Evolutionary conservation across 1,140 invertebrate genomes (phyloP), one percentile per base, ranked within the genome.

Genomic region (Anastrepha obliqua): DNA sequence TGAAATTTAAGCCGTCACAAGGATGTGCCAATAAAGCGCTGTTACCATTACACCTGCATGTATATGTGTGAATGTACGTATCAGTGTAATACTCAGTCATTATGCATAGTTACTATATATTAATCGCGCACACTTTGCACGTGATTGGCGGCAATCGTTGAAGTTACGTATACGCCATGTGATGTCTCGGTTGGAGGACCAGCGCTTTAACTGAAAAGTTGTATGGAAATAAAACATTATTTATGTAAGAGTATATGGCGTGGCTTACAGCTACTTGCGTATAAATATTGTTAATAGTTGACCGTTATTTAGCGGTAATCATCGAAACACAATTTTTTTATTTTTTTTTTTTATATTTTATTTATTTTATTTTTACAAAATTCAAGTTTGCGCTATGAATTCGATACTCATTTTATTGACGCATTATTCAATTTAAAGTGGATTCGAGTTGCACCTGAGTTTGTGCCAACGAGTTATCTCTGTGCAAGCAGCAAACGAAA

Each of bases 161-260:
- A 67, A 29, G 65, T 67, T 67, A 67, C 65, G 65, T 67, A 67
- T 67, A 67, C 65, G 65, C 65, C 65, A 20, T 67, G 65, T 67
- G 11, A 11, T 9, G 9, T 67, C 65, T 67, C 65, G 39, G 29
- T 67, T 15, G 29, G 11, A 11, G 64, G 9, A n/a, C 8, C 7
- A 3, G 20, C 20, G 64, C 55, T 58, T 1, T 13, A 58, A 13
- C 13, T 58, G 13, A 58, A 58, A 58, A 7, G 13, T 2, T 58
- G 55, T 13, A 58, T 8, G 7, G 13, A 11, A 42, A 11, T 67
- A 67, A 67, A 67, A 67, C 39, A 67, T 13, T 67, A 67, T 67
- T 39, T 67, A 39, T 29, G 29, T 29, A 29, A 29, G 29, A 29
- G 29, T 0, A 29, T 67, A 42, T 67, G 65, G 39, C 65, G 9